Conservation (phyloP, 2,797 vertebrate species). For the Huso huso region DNA sequence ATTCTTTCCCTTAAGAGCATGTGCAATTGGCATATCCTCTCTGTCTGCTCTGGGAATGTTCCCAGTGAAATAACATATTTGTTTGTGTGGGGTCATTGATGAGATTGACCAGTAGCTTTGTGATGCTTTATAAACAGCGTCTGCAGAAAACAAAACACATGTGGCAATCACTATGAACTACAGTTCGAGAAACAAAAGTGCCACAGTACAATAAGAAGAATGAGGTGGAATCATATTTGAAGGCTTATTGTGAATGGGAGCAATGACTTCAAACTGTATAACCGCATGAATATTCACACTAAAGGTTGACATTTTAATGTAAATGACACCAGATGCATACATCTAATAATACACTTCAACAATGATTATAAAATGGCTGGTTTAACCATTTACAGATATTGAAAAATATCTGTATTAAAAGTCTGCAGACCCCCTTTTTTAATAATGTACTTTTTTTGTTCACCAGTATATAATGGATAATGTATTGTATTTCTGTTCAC, state of each 20-base stretch:
- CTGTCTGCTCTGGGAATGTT: neutral
- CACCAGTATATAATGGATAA: too few relatives aligned
- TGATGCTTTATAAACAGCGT: slow-evolving; percentile 11
- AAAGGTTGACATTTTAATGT: slow-evolving; percentile 17
- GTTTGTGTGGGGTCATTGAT: neutral
- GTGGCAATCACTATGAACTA: neutral
- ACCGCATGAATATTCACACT: slow-evolving; percentile 28
- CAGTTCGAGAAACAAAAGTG: slow-evolving; percentile 11
- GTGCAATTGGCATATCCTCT: too few relatives aligned
- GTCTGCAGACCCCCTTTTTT: too few relatives aligned
- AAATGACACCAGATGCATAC: slow-evolving; percentile 14
- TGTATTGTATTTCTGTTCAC: too few relatives aligned
- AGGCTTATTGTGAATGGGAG: slow-evolving; percentile 22
- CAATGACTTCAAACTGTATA: slow-evolving; percentile 16
- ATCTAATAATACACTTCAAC: slow-evolving; percentile 2
- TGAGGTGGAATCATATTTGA: slow-evolving; percentile 30
- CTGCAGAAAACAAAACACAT: slow-evolving; percentile 6
- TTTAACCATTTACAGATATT: too few relatives aligned
- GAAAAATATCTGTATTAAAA: too few relatives aligned
- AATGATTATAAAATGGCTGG: neutral
- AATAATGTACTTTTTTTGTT: too few relatives aligned
- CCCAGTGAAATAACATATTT: neutral
- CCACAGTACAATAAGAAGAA: slow-evolving; percentile 11
- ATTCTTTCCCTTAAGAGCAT: too few relatives aligned
- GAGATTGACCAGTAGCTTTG: slow-evolving; percentile 9